phyloP scores from a whole-genome alignment of 2,888 invertebrate species.

The Mythimna lalbum region DNA sequence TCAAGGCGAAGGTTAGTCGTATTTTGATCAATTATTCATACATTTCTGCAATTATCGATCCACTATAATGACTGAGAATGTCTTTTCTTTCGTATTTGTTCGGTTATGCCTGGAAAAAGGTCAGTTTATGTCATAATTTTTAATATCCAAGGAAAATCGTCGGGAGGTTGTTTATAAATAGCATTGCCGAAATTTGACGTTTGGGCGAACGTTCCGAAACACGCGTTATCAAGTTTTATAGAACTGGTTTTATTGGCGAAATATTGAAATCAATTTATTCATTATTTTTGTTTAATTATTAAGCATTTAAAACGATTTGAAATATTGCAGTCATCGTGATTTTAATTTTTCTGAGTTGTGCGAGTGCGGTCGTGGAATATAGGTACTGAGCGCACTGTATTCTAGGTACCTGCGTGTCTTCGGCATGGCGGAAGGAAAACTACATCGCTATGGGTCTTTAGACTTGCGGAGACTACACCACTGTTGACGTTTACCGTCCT shows the following conservation, averaged over 20 bases:
- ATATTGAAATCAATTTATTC: neutral
- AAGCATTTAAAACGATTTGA: neutral
- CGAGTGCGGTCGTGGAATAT: neutral
- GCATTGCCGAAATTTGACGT: constrained; percentile 72
- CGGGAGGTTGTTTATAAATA: constrained; percentile 78
- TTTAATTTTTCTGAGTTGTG: neutral
- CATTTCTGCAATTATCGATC: constrained; percentile 40
- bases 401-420: neutral
- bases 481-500: constrained; percentile 1
- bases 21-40: constrained; percentile 50
- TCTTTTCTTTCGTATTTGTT: neutral
- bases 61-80: neutral
- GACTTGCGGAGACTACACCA: neutral
- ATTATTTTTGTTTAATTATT: no score
- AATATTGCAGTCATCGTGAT: neutral
- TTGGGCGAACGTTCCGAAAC: constrained; percentile 67
- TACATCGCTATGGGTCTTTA: neutral
- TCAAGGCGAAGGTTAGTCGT: constrained; percentile 86
- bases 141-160: constrained; percentile 65
- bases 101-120: constrained; percentile 7
- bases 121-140: constrained; percentile 69
- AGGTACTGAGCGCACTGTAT: neutral
- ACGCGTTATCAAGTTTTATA: constrained; percentile 16
- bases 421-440: neutral
- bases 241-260: constrained; percentile 7